Evolutionary conservation across 1,140 invertebrate genomes (phyloP).

Genomic region (Hyles vespertilio): DNA sequence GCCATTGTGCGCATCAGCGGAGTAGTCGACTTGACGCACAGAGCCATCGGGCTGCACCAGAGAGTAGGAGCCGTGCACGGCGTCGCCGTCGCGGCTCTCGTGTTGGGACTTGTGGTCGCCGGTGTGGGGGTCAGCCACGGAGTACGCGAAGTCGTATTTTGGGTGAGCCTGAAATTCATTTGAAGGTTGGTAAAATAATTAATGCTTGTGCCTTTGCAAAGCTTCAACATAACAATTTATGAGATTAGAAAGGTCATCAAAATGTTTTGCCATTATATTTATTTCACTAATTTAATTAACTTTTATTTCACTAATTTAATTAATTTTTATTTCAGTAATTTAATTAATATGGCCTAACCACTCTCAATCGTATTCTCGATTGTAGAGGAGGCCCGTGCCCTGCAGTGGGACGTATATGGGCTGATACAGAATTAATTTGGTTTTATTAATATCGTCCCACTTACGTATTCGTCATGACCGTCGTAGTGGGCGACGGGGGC

Average conservation of each 20-base stretch:
- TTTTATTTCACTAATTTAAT: no score
- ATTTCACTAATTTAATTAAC: no score
- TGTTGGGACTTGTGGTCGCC: slow-evolving; percentile 57
- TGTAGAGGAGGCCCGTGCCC: no score
- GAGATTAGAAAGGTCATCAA: not conserved
- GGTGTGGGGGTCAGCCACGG: slow-evolving; percentile 69
- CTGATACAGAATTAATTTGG: no score
- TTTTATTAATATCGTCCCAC: not conserved
- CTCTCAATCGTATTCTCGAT: no score
- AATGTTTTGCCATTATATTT: no score
- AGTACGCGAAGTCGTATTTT: slow-evolving; percentile 74
- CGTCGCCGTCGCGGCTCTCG: slow-evolving; percentile 52
- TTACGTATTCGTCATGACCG: slow-evolving; percentile 14
- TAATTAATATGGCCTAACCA: no score
- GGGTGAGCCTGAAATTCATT: slow-evolving; percentile 40
- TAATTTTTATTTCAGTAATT: no score
- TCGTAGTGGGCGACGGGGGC: slow-evolving; percentile 7
- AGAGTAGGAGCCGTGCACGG: slow-evolving; percentile 60
- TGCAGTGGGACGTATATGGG: no score
- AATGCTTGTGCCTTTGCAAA: no score
- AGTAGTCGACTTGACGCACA: slow-evolving; percentile 66
- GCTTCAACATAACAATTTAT: no score
- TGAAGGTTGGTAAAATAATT: no score
- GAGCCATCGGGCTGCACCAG: slow-evolving; percentile 68
- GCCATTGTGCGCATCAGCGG: slow-evolving; percentile 54